These are phyloP conservation scores for Aurelia coerulea DNA, from an alignment of 30 jellyfish, hydroid and myxozoan genomes.

Conservation along the genomic window DNA sequence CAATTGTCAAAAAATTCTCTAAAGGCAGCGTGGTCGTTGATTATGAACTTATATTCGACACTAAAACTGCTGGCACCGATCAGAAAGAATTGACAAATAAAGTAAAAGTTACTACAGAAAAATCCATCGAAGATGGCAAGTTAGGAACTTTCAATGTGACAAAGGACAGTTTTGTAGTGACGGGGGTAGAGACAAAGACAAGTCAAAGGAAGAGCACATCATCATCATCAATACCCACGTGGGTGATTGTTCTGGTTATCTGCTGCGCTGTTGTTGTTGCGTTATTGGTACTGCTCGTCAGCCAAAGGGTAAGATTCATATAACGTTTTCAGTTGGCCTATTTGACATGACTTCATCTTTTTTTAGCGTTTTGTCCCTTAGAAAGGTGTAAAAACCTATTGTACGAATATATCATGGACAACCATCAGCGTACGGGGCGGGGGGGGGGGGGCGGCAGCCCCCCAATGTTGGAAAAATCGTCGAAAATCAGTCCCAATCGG, in stretches of 20 bases:
- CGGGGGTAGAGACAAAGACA: slow-evolving; percentile 6
- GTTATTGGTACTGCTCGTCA: slow-evolving; percentile 1
- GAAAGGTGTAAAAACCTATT: too few species aligned
- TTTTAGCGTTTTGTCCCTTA: too few species aligned
- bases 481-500: too few species aligned
- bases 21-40: slow-evolving; percentile 40
- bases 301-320: slow-evolving; percentile 25
- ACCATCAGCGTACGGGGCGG: too few species aligned
- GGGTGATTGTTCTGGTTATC: slow-evolving; percentile 53
- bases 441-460: too few species aligned
- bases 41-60: slow-evolving; percentile 50
- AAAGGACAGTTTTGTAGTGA: background rate
- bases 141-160: slow-evolving; percentile 40
- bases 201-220: background rate
- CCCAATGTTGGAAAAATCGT: too few species aligned
- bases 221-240: slow-evolving; percentile 10
- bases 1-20: slow-evolving; percentile 29
- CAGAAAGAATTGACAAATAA: slow-evolving; percentile 5
- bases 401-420: too few species aligned
- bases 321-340: too few species aligned
- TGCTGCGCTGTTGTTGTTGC: slow-evolving; percentile 7
- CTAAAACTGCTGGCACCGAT: slow-evolving; percentile 36
- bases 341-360: too few species aligned
- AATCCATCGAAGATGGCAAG: slow-evolving; percentile 20
- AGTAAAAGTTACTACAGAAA: slow-evolving; percentile 5